A percentile compares a stretch with the other conserved stretches of the same genome.
Evolutionary conservation across 2,888 invertebrate species (phyloP).

Genomic region (Desoria tigrina): DNA sequence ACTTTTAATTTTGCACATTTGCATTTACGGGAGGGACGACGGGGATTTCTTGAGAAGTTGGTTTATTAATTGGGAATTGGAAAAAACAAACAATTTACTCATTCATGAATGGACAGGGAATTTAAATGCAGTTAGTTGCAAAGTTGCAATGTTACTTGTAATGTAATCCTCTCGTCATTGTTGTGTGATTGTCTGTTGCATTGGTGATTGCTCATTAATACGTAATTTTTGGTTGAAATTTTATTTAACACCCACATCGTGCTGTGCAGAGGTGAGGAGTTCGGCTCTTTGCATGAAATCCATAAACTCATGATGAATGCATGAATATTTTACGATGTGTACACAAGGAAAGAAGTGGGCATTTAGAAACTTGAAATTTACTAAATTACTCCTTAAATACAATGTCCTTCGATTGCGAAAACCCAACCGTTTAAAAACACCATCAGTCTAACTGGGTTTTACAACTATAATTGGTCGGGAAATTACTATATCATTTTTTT

Average conservation of each 20-base stretch:
- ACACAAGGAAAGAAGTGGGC: background rate
- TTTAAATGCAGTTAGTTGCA: background rate
- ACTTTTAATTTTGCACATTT: too few species aligned
- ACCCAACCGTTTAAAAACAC: too few species aligned
- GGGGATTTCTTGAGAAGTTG: too few species aligned
- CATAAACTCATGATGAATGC: background rate
- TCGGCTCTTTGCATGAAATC: background rate
- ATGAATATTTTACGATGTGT: background rate
- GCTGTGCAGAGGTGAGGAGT: background rate
- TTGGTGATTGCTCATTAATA: slow-evolving; percentile 4
- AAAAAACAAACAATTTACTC: too few species aligned
- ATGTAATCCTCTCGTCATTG: background rate
- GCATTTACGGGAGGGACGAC: too few species aligned
- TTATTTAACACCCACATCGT: slow-evolving; percentile 5
- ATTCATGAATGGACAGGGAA: too few species aligned
- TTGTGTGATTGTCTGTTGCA: background rate
- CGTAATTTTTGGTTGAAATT: slow-evolving; percentile 2
- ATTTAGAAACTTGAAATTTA: background rate
- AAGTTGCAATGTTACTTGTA: background rate
- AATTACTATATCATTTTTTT: too few species aligned
- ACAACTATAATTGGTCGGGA: too few species aligned
- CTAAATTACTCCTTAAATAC: too few species aligned
- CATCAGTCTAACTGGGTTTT: too few species aligned
- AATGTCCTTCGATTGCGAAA: too few species aligned
- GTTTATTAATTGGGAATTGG: too few species aligned